Percentiles rank a stretch among this genome's conserved stretches.
These are phyloP conservation scores for Pammene aurita DNA, from an alignment of 2,888 invertebrate genomes.

Conservation along the genomic window DNA sequence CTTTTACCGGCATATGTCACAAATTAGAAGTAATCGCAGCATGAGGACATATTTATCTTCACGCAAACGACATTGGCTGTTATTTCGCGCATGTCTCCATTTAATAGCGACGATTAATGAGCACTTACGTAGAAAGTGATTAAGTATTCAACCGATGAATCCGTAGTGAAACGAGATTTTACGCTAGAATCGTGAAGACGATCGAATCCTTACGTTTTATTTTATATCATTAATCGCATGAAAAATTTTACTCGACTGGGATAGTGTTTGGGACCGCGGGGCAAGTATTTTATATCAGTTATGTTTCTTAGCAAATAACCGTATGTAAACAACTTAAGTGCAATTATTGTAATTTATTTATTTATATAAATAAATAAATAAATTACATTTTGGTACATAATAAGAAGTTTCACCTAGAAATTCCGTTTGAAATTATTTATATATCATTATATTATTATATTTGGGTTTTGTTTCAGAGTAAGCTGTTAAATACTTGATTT, in stretches of 20 bases:
- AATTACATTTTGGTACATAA: no score
- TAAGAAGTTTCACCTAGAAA: no score
- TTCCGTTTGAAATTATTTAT: no score
- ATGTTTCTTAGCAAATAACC: no score
- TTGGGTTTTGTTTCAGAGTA: no score
- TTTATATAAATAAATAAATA: no score
- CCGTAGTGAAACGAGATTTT: constrained; percentile 26
- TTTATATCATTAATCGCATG: neutral
- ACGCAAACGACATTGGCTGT: constrained; percentile 23
- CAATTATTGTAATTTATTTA: no score
- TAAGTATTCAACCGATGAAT: constrained; percentile 6
- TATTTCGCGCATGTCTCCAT: constrained; percentile 29
- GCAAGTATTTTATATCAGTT: no score
- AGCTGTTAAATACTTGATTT: neutral
- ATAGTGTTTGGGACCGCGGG: no score
- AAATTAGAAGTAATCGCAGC: constrained; percentile 4
- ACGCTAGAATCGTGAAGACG: constrained; percentile 9
- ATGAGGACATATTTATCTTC: constrained; percentile 18
- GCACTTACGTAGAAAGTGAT: constrained; percentile 36
- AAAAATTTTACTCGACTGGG: neutral
- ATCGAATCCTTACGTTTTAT: neutral
- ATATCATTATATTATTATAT: no score
- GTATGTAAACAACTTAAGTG: no score
- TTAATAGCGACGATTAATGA: constrained; percentile 33
- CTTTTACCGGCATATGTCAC: neutral